Conservation (phyloP, 2,888 invertebrate genomes). For the Geophilus truncorum region DNA sequence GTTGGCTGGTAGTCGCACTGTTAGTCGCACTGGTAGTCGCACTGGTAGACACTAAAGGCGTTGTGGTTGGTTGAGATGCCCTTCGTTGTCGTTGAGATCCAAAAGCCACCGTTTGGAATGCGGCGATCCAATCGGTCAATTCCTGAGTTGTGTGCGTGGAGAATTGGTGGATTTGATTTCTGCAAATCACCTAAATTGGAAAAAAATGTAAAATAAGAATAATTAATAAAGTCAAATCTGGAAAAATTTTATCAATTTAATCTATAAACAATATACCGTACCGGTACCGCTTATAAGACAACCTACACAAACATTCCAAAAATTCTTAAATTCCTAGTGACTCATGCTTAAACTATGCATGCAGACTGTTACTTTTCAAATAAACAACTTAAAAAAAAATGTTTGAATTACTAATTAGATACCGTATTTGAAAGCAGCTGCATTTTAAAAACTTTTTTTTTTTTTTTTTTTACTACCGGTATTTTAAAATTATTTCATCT, state of each 20-base stretch:
- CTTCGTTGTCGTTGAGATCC: conserved; percentile 28
- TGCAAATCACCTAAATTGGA: conserved; percentile 61
- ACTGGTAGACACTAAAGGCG: no score
- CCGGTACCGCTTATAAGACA: no score
- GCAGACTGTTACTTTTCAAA: not conserved
- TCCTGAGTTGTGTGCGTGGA: conserved; percentile 65
- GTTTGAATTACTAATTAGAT: no score
- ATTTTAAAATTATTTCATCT: no score
- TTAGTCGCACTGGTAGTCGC: not conserved
- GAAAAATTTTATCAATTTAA: no score
- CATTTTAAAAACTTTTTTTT: no score
- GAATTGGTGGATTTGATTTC: conserved; percentile 58
- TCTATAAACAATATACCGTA: no score
- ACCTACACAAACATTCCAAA: no score
- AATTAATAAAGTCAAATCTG: not conserved
- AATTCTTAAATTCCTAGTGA: not conserved
- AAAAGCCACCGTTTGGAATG: conserved; percentile 75
- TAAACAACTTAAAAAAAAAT: not conserved
- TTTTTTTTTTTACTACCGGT: no score
- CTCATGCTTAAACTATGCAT: not conserved
- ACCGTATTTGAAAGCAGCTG: no score
- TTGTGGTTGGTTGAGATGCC: not conserved
- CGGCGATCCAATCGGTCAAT: conserved; percentile 69
- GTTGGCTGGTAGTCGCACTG: not conserved
- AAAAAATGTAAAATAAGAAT: conserved; percentile 4